phyloP scores from a whole-genome alignment of 2,113 vertebrate genomes.

The Sinocyclocheilus rhinocerous region DNA sequence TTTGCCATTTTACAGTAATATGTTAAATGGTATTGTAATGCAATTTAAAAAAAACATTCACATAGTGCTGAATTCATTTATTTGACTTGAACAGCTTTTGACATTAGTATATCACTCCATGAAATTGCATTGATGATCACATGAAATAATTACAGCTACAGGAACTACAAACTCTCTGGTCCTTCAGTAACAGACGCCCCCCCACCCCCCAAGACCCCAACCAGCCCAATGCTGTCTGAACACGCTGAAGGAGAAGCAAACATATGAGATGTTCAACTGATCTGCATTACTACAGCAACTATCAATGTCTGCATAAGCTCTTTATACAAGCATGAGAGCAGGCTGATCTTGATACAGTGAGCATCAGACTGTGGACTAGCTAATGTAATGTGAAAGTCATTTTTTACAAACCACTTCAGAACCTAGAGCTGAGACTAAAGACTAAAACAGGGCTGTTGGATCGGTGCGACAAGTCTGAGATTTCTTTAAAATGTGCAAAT shows the following conservation, averaged over 20 bases:
- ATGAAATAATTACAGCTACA: slow-evolving; percentile 86
- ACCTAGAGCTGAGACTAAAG: background rate
- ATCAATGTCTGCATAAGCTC: slow-evolving; percentile 15
- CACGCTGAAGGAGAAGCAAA: slow-evolving; percentile 7
- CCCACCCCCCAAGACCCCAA: background rate
- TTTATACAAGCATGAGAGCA: slow-evolving; percentile 44
- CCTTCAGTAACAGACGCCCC: slow-evolving; percentile 52
- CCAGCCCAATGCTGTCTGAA: background rate
- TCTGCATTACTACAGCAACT: slow-evolving; percentile 24
- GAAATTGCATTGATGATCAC: slow-evolving; percentile 81
- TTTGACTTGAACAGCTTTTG: slow-evolving; percentile 87
- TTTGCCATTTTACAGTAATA: background rate
- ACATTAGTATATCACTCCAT: slow-evolving; percentile 85
- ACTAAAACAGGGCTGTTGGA: slow-evolving; percentile 11
- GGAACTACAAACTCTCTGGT: slow-evolving; percentile 79
- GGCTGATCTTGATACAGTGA: slow-evolving; percentile 3
- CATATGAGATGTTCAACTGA: background rate
- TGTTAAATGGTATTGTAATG: background rate
- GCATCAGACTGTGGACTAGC: background rate
- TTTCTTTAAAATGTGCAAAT: too few relatives aligned
- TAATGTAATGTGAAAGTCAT: background rate
- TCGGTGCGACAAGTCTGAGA: background rate
- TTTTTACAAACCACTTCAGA: slow-evolving; percentile 6
- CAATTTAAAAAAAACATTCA: background rate
- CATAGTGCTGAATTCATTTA: slow-evolving; percentile 76